Base-by-base conservation (phyloP, 2,113 vertebrate species). In the Nicator chloris region DNA sequence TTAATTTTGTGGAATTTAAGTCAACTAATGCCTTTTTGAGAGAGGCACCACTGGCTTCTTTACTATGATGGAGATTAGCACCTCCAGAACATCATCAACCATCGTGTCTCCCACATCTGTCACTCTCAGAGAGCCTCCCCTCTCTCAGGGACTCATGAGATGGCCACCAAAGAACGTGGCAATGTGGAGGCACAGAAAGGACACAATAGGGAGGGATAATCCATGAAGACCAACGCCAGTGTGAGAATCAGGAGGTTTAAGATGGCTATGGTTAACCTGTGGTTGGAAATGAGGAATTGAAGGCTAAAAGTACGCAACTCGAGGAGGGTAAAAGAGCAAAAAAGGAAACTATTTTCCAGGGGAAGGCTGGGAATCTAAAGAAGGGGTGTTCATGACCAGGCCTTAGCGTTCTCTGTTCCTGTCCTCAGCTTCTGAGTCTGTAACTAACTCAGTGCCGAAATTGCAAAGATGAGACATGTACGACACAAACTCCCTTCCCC, bases 391-490 rank as follows among this genome's bases (percentile, higher is more conserved):
- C 27, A 22, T 3, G 6, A 64, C 33, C 13, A 6, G 21, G 15
- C 31, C n/a, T 69, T 26, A 37, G 72, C 1, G 0, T 13, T 26
- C 13, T 31, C 60, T 47, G 14, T 8, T 86, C 40, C 78, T 47
- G 16, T 23, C 61, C 63, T 76, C 56, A 68, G 42, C 53, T 50
- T 35, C 85, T 39, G 45, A 20, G 22, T 35, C 56, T 16, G 18
- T 42, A 93, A 72, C 28, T 42, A 93, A 72, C 28, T 75, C 63
- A 61, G 42, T 8, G 64, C 69, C 70, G 82, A 63, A 60, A 77
- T 4, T 22, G 30, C 31, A 69, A 63, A 51, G 59, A 20, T 3
- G 60, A 56, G 42, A 49, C 18, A 37, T 0, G 0, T 9, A 30
- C 7, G 13, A 8, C 30, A 61, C 39, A 31, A 54, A 15, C n/a